A percentile compares a stretch with the other conserved stretches of the same genome.
These are phyloP conservation scores for Diplazon laetatorius DNA, from an alignment of 2,888 invertebrate species.

Conservation along the genomic window DNA sequence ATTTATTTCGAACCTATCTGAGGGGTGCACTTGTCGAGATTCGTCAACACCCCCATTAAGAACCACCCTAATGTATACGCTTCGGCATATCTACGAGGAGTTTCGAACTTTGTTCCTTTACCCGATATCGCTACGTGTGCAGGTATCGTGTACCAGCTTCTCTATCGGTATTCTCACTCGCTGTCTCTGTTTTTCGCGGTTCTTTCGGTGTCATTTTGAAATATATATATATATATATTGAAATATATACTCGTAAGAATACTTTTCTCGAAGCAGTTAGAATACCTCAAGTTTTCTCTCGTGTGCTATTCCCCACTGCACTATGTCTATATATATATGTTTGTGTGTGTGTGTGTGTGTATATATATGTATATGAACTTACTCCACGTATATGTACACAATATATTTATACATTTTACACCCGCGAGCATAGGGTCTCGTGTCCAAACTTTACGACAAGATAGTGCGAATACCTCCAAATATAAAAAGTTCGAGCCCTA, in stretches of 20 bases:
- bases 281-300: constrained; percentile 33
- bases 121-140: background rate
- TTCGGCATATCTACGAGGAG: constrained; percentile 23
- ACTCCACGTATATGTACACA: constrained; percentile 17
- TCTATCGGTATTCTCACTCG: background rate
- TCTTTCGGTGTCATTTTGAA: constrained; percentile 21
- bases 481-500: background rate
- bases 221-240: too few species aligned
- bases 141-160: constrained; percentile 10
- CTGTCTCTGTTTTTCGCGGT: constrained; percentile 5
- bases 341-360: background rate
- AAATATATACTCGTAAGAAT: too few species aligned
- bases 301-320: constrained; percentile 21
- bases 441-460: constrained; percentile 46
- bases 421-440: constrained; percentile 39
- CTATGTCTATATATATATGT: constrained; percentile 2
- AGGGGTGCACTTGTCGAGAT: too few species aligned
- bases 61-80: too few species aligned
- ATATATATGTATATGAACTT: too few species aligned
- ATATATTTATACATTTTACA: constrained; percentile 23
- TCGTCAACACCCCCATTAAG: too few species aligned
- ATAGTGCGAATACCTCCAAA: background rate
- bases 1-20: too few species aligned
- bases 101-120: constrained; percentile 32
- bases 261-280: constrained; percentile 37